Evolutionary conservation across 1,140 invertebrate genomes (phyloP).

Genomic region (Micrasema minimum): DNA sequence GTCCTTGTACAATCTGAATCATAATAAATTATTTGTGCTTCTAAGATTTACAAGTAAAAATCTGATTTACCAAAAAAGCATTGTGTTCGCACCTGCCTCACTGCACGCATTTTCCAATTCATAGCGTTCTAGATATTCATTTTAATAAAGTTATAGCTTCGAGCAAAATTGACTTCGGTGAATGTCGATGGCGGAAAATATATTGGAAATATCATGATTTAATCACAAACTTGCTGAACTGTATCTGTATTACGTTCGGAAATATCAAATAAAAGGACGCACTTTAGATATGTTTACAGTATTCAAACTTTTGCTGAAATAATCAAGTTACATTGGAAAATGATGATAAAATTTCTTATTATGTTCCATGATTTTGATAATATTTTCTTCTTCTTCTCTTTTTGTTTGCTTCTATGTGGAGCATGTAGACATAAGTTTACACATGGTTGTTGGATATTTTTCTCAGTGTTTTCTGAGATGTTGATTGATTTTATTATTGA

Average conservation of each 20-base stretch:
- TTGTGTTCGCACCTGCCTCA: neutral
- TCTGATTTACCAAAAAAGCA: neutral
- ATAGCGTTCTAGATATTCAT: conserved; percentile 41
- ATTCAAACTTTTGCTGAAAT: no score
- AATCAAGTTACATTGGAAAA: no score
- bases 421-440: no score
- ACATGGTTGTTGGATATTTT: no score
- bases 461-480: no score
- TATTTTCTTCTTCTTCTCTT: no score
- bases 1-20: no score
- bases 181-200: conserved; percentile 36
- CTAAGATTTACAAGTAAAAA: neutral
- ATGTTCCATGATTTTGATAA: no score
- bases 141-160: conserved; percentile 40
- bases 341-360: no score
- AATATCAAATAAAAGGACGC: neutral
- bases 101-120: conserved; percentile 39
- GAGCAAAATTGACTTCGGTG: conserved; percentile 30
- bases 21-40: no score
- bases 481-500: no score
- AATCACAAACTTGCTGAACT: conserved; percentile 33
- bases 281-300: neutral
- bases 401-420: no score
- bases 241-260: conserved; percentile 18
- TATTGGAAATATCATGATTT: conserved; percentile 40